phyloP scores from a whole-genome alignment of 2,113 vertebrate species.

The Saguinus imperator region DNA sequence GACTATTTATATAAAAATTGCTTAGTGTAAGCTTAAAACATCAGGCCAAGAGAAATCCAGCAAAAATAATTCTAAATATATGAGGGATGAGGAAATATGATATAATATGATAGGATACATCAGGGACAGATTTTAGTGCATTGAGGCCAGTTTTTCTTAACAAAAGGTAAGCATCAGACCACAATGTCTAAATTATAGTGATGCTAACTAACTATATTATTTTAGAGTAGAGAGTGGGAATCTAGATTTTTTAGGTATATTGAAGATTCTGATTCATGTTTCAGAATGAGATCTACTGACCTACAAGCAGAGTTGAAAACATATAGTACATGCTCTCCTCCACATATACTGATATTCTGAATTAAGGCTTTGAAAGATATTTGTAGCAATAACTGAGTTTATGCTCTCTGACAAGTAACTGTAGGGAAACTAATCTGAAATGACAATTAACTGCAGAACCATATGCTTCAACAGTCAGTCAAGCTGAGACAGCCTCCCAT shows the following conservation, averaged over 20 bases:
- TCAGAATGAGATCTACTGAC: not conserved
- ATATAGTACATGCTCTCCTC: not conserved
- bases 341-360: not conserved
- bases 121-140: not conserved
- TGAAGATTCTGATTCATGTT: not conserved
- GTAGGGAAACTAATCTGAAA: not conserved
- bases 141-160: not conserved
- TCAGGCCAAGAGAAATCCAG: not conserved
- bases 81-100: not conserved
- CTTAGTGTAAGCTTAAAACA: not conserved
- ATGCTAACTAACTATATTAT: not conserved
- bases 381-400: not conserved
- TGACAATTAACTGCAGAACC: not conserved
- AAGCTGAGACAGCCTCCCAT: not conserved
- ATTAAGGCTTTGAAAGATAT: not conserved
- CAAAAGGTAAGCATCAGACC: not conserved
- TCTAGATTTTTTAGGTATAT: not conserved
- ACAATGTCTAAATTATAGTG: not conserved
- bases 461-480: not conserved
- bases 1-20: not conserved
- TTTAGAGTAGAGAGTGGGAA: not conserved
- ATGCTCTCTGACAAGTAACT: not conserved
- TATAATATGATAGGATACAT: not conserved
- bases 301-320: not conserved
- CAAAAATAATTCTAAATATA: not conserved